Evolutionary conservation across 2,113 vertebrate genomes (phyloP).

Genomic region (Helogale parvula): DNA sequence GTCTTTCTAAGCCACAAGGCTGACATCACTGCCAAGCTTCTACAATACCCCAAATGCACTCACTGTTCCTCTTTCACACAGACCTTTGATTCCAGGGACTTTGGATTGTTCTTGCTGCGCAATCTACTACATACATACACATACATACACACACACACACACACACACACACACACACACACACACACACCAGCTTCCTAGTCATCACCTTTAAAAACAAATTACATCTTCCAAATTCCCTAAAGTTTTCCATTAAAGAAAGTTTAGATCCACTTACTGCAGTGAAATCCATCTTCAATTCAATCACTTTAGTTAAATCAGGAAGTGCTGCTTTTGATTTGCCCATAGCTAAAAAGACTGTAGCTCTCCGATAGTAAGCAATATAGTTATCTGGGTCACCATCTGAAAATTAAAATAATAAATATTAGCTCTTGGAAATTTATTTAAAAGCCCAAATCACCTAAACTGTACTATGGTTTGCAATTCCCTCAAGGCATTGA

Average conservation of each 20-base stretch:
- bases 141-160: neutral
- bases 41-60: neutral
- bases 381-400: slow-evolving; percentile 97
- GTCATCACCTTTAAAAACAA: neutral
- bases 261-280: slow-evolving; percentile 87
- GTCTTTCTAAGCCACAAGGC: neutral
- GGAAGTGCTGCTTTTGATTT: slow-evolving; percentile 98
- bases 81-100: neutral
- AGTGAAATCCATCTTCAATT: slow-evolving; percentile 98
- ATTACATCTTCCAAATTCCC: neutral
- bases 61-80: neutral
- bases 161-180: too few species aligned
- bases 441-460: slow-evolving; percentile 46
- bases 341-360: slow-evolving; percentile 97
- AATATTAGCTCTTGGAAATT: slow-evolving; percentile 49
- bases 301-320: slow-evolving; percentile 96
- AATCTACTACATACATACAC: neutral
- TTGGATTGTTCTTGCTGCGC: neutral
- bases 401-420: slow-evolving; percentile 87
- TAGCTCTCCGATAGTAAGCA: slow-evolving; percentile 97
- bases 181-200: neutral
- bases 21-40: neutral
- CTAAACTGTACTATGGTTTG: neutral
- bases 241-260: neutral
- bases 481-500: slow-evolving; percentile 26